phyloP scores from a whole-genome alignment of 2,888 invertebrate species.

The Dastarcus helophoroides region DNA sequence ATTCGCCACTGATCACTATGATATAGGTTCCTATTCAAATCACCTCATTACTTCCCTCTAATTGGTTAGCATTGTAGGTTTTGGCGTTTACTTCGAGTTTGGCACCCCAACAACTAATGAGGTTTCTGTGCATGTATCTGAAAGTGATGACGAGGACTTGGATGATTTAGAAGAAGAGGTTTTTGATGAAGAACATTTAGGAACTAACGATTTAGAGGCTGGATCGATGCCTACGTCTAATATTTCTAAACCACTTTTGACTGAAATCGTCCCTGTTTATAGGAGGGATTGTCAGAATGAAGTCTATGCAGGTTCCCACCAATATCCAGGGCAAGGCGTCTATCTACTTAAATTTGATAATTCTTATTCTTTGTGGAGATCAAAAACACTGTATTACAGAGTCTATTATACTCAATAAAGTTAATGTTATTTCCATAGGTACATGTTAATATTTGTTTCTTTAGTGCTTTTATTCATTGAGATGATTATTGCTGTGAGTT shows the following conservation, averaged over 20 bases:
- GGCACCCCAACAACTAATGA: conserved; percentile 70
- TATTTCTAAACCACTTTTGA: conserved; percentile 45
- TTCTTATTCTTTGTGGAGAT: conserved; percentile 97
- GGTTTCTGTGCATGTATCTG: conserved; percentile 91
- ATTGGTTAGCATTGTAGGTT: conserved; percentile 48
- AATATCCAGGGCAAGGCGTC: conserved; percentile 93
- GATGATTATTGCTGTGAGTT: too few species aligned
- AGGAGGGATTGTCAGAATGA: conserved; percentile 93
- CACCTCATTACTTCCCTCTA: not conserved
- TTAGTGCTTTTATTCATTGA: too few species aligned
- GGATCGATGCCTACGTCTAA: conserved; percentile 28
- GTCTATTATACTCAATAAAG: conserved; percentile 82
- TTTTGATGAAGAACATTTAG: conserved; percentile 38
- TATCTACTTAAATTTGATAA: conserved; percentile 99
- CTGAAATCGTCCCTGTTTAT: conserved; percentile 88
- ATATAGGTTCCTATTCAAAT: conserved; percentile 54
- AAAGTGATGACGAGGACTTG: conserved; percentile 84
- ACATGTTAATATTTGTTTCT: conserved; percentile 10
- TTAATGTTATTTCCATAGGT: too few species aligned
- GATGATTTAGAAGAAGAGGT: conserved; percentile 43
- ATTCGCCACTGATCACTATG: conserved; percentile 96
- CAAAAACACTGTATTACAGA: conserved; percentile 97
- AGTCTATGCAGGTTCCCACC: conserved; percentile 95
- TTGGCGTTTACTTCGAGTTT: conserved; percentile 98
- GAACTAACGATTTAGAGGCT: conserved; percentile 48